A percentile compares a stretch with the other conserved stretches of the same genome.
phyloP scores from a whole-genome alignment of 2,113 vertebrate species.

The Porphyrio hochstetteri region DNA sequence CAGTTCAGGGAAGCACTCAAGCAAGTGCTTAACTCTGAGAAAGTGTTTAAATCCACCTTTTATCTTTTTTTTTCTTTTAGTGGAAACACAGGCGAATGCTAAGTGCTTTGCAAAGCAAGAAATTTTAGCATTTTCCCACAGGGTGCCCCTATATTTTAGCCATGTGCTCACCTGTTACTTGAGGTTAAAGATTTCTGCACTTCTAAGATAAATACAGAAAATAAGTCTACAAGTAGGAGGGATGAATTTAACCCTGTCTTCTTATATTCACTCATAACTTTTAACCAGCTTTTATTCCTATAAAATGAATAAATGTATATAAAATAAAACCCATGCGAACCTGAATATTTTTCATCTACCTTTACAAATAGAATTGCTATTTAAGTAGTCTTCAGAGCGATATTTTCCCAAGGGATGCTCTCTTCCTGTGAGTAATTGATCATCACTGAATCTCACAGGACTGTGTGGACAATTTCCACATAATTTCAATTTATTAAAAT shows the following conservation, averaged over 20 bases:
- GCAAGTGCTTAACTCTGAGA: not conserved
- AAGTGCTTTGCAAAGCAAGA: not conserved
- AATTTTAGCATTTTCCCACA: not conserved
- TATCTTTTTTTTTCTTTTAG: not conserved
- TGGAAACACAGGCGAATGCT: rapidly evolving
- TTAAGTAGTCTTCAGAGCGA: not conserved
- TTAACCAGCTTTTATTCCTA: not conserved
- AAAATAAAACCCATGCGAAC: not conserved
- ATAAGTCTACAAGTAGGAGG: not conserved
- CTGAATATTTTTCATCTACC: not conserved
- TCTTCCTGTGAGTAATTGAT: not conserved
- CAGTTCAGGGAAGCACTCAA: not conserved
- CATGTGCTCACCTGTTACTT: not conserved
- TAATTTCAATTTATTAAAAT: not conserved
- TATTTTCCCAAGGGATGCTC: not conserved
- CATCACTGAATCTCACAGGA: not conserved
- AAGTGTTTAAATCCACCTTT: not conserved
- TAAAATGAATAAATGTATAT: not conserved
- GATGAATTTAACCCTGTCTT: not conserved
- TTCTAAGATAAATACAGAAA: not conserved
- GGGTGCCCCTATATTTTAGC: not conserved
- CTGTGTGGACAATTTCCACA: not conserved
- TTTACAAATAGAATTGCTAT: not conserved
- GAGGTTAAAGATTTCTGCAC: not conserved
- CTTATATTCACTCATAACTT: not conserved